Base-by-base conservation (phyloP, 2,113 vertebrate genomes). In the Pterocles gutturalis region DNA sequence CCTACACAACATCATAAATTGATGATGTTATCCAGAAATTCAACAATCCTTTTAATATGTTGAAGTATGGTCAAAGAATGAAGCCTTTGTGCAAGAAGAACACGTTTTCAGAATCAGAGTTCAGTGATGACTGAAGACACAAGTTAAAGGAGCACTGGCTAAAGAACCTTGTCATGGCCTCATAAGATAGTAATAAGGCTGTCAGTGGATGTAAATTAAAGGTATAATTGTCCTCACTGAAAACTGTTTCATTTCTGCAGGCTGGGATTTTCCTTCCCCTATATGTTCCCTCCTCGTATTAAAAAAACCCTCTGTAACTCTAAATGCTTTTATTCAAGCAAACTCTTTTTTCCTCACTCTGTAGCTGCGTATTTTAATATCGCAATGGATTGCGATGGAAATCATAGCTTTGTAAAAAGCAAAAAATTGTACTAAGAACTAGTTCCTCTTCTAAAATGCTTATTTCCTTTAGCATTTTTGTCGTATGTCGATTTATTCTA, bases 401-500 rank as follows among this genome's bases (percentile, higher is more conserved):
- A 93, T 82, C 65, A 57, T 21, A 46, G 60, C 41, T 70, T 73
- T 73, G 58, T 49, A n/a, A 71, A 87, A 71, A 49, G 49, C 17
- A 51, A 61, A 64, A 14, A 10, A 31, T 12, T 46, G 38, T 45
- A 78, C 43, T 41, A 58, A 53, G 77, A 69, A 78, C 38, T 70
- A 33, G 28, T n/a, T 54, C 62, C 66, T 70, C 70, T 93, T 87
- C n/a, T 54, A 65, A 94, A 90, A 92, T 77, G 34, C 58, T 81
- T 41, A 64, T 79, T 95, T 87, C 38, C 71, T 90, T 84, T 28
- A 78, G 18, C 84, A 61, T 96, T 95, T 57, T 70, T 93, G 53
- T 90, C 91, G 87, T 45, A 49, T 66, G 48, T 20, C 85, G 87
- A 65, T 93, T 95, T 96, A 94, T 95, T 87, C 55, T 90, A 60